Conservation (phyloP, 2,888 invertebrate genomes). For the Cantharis nigra region DNA sequence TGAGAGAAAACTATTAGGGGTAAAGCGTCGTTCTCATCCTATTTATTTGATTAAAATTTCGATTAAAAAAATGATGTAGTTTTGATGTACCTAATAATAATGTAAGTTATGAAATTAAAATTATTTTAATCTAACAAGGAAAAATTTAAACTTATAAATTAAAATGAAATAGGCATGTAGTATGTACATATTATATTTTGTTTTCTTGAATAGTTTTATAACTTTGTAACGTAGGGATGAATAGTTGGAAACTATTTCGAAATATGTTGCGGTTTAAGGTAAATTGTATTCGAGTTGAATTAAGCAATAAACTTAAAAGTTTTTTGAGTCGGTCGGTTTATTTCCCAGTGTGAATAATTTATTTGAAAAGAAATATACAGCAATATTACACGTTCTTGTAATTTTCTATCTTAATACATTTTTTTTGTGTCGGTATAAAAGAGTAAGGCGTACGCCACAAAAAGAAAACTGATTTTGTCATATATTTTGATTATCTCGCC, state of each 20-base stretch:
- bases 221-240: neutral
- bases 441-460: neutral
- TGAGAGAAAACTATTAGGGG: too few species aligned
- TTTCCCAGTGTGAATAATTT: neutral
- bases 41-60: too few species aligned
- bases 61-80: too few species aligned
- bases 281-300: slow-evolving; percentile 19
- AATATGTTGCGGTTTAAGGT: slow-evolving; percentile 4
- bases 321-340: neutral
- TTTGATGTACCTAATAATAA: too few species aligned
- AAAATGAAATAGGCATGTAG: neutral
- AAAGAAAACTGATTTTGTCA: neutral
- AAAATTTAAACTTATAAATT: too few species aligned
- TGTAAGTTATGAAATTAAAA: too few species aligned
- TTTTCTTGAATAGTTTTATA: neutral
- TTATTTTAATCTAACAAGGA: too few species aligned
- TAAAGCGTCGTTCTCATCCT: too few species aligned
- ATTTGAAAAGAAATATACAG: neutral
- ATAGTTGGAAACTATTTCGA: neutral
- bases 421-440: neutral
- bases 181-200: neutral
- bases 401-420: neutral
- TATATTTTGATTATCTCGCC: slow-evolving; percentile 19
- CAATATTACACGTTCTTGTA: neutral
- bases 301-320: slow-evolving; percentile 7